Percentiles rank a stretch among this genome's conserved stretches.
phyloP scores from a whole-genome alignment of 2,888 invertebrate genomes.

The Trachelus tabidus region DNA sequence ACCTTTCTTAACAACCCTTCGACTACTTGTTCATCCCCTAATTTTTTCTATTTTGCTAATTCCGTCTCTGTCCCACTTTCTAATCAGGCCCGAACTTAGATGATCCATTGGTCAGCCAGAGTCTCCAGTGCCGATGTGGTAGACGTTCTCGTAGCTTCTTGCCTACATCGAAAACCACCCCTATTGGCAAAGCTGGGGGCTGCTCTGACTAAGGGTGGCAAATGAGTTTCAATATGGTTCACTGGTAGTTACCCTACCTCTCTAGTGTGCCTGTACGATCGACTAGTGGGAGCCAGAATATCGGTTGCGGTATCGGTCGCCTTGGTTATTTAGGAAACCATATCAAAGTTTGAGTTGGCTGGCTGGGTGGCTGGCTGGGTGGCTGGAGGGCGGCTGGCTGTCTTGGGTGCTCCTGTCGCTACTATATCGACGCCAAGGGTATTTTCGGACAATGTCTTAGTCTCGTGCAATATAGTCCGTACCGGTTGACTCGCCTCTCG shows the following conservation, averaged over 20 bases:
- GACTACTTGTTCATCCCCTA: too few relatives aligned
- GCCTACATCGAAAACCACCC: neutral
- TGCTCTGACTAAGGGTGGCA: neutral
- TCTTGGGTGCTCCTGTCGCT: neutral
- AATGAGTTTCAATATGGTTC: constrained; percentile 57
- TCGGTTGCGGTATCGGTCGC: constrained; percentile 57
- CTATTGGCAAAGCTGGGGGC: neutral
- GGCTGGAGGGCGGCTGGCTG: neutral
- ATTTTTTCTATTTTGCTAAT: too few relatives aligned
- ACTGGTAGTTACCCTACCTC: constrained; percentile 56
- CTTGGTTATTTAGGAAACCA: constrained; percentile 63
- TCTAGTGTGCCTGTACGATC: constrained; percentile 42
- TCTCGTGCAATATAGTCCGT: neutral
- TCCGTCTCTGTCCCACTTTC: too few relatives aligned
- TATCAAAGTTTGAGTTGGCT: constrained; percentile 61
- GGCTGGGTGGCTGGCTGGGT: constrained; percentile 19
- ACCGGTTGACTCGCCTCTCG: neutral
- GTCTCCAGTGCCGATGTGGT: too few relatives aligned
- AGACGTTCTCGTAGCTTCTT: too few relatives aligned
- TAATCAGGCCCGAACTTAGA: too few relatives aligned
- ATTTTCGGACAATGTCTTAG: neutral
- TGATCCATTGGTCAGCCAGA: too few relatives aligned
- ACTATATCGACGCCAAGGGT: neutral
- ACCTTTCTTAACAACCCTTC: too few relatives aligned
- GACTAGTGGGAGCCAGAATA: constrained; percentile 38